Evolutionary conservation across 2,797 vertebrate species (phyloP).

Genomic region (Hemitrygon akajei): DNA sequence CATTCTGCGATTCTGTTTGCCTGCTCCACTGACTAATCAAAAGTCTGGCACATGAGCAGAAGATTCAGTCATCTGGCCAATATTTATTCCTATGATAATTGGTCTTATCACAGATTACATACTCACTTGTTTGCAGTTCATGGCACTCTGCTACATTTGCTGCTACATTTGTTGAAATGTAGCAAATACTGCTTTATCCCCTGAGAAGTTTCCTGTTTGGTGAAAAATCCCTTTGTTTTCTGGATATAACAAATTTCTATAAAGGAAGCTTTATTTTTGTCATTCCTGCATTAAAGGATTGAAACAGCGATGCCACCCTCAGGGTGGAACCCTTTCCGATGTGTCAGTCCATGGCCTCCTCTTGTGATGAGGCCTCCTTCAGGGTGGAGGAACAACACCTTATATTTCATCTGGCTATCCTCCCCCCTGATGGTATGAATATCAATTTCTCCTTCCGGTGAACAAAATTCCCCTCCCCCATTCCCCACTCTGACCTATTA

Average conservation of each 20-base stretch:
- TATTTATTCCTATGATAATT: not conserved
- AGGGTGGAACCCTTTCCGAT: no score
- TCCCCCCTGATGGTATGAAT: no score
- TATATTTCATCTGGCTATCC: no score
- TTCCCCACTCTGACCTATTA: no score
- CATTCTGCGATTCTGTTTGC: not conserved
- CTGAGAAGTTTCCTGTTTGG: not conserved
- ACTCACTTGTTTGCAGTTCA: not conserved
- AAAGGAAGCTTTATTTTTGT: conserved; percentile 39
- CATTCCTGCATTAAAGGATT: conserved; percentile 40
- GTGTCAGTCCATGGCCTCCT: no score
- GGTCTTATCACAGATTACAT: not conserved
- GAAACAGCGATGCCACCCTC: not conserved
- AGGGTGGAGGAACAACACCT: no score
- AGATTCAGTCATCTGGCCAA: not conserved
- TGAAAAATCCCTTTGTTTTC: not conserved
- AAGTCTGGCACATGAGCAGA: not conserved
- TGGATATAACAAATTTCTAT: not conserved
- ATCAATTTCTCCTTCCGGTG: no score
- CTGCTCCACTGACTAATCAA: not conserved
- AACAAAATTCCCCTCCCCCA: no score
- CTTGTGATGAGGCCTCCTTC: no score
- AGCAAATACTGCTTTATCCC: not conserved
- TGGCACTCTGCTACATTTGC: not conserved
- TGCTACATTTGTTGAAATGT: not conserved